These are phyloP conservation scores for Parapristionchus giblindavisi DNA, from an alignment of 2,888 invertebrate genomes.

Conservation along the genomic window DNA sequence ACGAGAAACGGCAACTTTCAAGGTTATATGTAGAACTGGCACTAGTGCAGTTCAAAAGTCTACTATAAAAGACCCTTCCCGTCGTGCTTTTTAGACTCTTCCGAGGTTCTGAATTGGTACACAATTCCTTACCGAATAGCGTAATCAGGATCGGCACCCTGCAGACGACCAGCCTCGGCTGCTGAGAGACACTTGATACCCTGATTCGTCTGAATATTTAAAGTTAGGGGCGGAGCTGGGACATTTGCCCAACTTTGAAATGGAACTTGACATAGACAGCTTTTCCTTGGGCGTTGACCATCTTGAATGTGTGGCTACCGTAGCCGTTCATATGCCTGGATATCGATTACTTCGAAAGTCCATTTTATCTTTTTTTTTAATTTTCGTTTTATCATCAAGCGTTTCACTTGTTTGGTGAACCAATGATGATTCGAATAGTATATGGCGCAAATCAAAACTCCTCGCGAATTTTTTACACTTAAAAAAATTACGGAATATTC, in stretches of 20 bases:
- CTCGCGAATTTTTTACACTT: no score
- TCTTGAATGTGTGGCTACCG: constrained; percentile 61
- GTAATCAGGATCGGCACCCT: constrained; percentile 69
- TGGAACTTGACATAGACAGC: constrained; percentile 63
- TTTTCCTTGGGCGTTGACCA: constrained; percentile 53
- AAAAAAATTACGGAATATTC: no score
- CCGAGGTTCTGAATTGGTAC: background rate
- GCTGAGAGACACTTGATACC: constrained; percentile 54
- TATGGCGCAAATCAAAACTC: no score
- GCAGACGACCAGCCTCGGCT: constrained; percentile 42
- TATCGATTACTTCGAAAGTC: background rate
- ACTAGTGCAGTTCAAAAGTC: no score
- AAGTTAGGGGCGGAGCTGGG: background rate
- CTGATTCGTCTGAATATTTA: constrained; percentile 48
- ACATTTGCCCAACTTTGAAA: constrained; percentile 44
- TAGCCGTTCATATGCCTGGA: constrained; percentile 27
- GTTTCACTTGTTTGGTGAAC: no score
- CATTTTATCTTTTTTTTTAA: background rate
- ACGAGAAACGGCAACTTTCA: no score
- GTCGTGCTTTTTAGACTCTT: no score
- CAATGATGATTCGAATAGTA: no score
- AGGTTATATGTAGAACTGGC: no score
- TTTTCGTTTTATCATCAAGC: no score
- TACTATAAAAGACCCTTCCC: no score
- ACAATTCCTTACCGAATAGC: constrained; percentile 44